Evolutionary conservation across 1,140 invertebrate genomes (phyloP).

Genomic region (Trichonephila clavipes): DNA sequence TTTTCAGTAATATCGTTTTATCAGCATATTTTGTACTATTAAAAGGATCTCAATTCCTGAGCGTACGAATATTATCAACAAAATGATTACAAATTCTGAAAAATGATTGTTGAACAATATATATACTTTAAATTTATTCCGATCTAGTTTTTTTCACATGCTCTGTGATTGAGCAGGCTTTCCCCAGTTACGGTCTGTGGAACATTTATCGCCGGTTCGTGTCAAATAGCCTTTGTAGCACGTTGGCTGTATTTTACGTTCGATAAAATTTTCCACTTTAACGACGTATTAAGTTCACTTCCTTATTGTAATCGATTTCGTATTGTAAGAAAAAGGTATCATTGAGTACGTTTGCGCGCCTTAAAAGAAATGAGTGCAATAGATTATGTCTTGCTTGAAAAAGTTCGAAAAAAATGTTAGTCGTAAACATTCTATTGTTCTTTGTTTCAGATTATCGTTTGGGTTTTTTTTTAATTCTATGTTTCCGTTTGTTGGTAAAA

Average conservation of each 20-base stretch:
- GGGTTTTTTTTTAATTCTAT: neutral
- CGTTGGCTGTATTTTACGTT: neutral
- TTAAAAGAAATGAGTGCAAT: neutral
- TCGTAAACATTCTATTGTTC: neutral
- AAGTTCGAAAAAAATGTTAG: neutral
- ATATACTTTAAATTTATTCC: neutral
- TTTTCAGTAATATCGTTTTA: too few species aligned
- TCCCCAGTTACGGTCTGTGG: constrained; percentile 13
- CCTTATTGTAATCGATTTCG: constrained; percentile 34
- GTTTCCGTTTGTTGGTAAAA: neutral
- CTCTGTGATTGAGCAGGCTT: neutral
- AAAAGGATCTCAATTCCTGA: too few species aligned
- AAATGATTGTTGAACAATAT: neutral
- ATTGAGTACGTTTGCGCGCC: neutral
- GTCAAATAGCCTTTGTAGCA: constrained; percentile 11
- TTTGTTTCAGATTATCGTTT: constrained; percentile 9
- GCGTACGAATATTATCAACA: too few species aligned
- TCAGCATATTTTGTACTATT: too few species aligned
- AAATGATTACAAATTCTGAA: too few species aligned
- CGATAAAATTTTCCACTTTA: neutral
- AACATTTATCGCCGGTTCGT: constrained; percentile 20
- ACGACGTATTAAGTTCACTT: constrained; percentile 36
- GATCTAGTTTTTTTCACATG: neutral
- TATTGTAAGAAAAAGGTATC: neutral
- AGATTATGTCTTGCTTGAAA: neutral